Conservation (phyloP, 1,140 invertebrate species). For the Drosophila navojoa region DNA sequence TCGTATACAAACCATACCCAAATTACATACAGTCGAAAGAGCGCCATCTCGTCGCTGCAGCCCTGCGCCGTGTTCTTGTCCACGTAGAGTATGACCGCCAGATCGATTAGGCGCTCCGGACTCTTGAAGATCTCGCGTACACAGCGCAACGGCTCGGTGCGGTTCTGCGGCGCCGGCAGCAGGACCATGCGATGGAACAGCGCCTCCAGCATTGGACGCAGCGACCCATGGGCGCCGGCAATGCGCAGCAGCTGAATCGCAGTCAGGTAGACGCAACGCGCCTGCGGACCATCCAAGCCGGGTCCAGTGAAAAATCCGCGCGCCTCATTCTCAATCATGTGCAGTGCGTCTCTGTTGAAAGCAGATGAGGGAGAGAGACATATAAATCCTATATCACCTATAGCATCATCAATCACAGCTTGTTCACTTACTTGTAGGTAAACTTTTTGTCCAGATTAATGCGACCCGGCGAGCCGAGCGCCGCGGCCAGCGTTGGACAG, state of each 20-base stretch:
- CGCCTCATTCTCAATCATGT: slow-evolving; percentile 83
- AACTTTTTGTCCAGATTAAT: slow-evolving; percentile 84
- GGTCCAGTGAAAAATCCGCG: slow-evolving; percentile 82
- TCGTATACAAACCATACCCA: neutral
- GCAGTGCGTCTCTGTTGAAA: slow-evolving; percentile 71
- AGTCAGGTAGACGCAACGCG: slow-evolving; percentile 81
- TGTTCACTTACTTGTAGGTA: slow-evolving; percentile 76
- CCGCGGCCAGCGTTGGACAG: slow-evolving; percentile 93
- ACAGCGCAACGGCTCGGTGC: slow-evolving; percentile 93
- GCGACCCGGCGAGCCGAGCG: slow-evolving; percentile 90
- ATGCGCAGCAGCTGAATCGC: slow-evolving; percentile 93
- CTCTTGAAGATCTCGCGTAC: slow-evolving; percentile 90
- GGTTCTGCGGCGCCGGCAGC: slow-evolving; percentile 92
- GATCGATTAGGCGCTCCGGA: slow-evolving; percentile 89
- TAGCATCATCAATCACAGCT: neutral
- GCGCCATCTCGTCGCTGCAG: slow-evolving; percentile 94
- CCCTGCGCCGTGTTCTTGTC: slow-evolving; percentile 90
- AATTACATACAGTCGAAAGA: slow-evolving; percentile 90
- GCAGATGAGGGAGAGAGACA: neutral
- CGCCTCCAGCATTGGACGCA: slow-evolving; percentile 95
- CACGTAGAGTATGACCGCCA: slow-evolving; percentile 89
- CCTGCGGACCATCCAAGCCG: slow-evolving; percentile 80
- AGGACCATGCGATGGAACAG: slow-evolving; percentile 96
- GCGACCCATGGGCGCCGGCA: slow-evolving; percentile 92
- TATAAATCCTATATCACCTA: neutral